These are phyloP conservation scores for Tridacna crocea DNA, from an alignment of 2,888 invertebrate genomes.

Conservation along the genomic window DNA sequence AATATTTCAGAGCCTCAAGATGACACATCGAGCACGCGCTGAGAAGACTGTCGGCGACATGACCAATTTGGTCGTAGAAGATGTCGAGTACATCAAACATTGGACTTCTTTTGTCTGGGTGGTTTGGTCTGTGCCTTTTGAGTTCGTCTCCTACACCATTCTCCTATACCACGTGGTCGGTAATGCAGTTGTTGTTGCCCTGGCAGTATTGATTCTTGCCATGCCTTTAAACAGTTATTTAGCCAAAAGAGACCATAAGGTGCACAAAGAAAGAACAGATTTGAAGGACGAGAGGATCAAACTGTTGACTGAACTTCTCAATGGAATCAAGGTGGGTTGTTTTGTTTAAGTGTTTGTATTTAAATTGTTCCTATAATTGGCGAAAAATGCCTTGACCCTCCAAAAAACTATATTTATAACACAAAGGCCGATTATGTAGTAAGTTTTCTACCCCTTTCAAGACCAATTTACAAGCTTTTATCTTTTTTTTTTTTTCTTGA, in stretches of 20 bases:
- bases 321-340: slow-evolving; percentile 82
- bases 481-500: neutral
- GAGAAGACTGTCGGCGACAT: slow-evolving; percentile 83
- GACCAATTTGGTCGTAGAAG: slow-evolving; percentile 83
- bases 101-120: slow-evolving; percentile 64
- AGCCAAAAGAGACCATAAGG: slow-evolving; percentile 72
- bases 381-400: too few relatives aligned
- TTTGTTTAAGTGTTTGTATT: too few relatives aligned
- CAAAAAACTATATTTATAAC: too few relatives aligned
- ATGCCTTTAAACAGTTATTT: slow-evolving; percentile 86
- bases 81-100: slow-evolving; percentile 79
- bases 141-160: slow-evolving; percentile 83
- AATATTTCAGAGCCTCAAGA: slow-evolving; percentile 77
- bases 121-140: slow-evolving; percentile 74
- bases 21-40: slow-evolving; percentile 78
- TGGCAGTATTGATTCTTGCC: slow-evolving; percentile 94
- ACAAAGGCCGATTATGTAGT: too few relatives aligned
- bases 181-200: slow-evolving; percentile 92
- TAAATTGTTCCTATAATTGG: too few relatives aligned
- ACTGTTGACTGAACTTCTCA: slow-evolving; percentile 81
- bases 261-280: slow-evolving; percentile 74
- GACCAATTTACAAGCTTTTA: too few relatives aligned
- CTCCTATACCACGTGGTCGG: slow-evolving; percentile 85
- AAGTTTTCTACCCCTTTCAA: too few relatives aligned
- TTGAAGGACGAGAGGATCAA: slow-evolving; percentile 79